A percentile compares a stretch with the other conserved stretches of the same genome.
Conservation (phyloP, 2,113 vertebrate genomes). For the Noctilio leporinus region DNA sequence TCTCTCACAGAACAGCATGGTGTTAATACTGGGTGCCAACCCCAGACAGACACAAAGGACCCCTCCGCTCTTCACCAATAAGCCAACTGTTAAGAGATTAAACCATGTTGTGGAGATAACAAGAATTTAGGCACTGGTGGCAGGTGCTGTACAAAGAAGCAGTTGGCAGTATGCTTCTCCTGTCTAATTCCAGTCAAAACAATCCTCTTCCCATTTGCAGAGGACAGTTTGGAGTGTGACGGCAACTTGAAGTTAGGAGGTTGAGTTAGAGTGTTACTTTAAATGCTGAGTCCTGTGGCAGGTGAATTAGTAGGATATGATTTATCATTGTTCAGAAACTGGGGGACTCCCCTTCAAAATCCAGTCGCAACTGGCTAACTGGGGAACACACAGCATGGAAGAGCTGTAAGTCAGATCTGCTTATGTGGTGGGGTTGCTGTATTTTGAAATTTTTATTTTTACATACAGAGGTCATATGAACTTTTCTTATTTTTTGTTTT, state of each 20-base stretch:
- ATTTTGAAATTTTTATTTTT: background rate
- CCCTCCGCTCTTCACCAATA: slow-evolving; percentile 62
- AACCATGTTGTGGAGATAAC: slow-evolving; percentile 72
- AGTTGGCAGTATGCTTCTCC: slow-evolving; percentile 65
- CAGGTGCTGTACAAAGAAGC: slow-evolving; percentile 73
- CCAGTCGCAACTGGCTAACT: slow-evolving; percentile 9
- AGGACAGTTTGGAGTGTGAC: slow-evolving; percentile 41
- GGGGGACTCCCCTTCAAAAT: slow-evolving; percentile 28
- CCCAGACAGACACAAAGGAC: slow-evolving; percentile 71
- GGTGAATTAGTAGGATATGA: slow-evolving; percentile 64
- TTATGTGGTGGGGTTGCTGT: background rate
- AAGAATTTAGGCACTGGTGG: slow-evolving; percentile 71
- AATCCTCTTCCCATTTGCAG: slow-evolving; percentile 70
- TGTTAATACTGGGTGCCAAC: slow-evolving; percentile 63
- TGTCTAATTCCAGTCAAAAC: slow-evolving; percentile 75
- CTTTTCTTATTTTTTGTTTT: background rate
- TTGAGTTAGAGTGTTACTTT: slow-evolving; percentile 60
- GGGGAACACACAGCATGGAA: background rate
- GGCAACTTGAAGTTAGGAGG: slow-evolving; percentile 64
- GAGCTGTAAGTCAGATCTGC: slow-evolving; percentile 21
- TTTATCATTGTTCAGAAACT: slow-evolving; percentile 55
- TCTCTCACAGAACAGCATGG: slow-evolving; percentile 74
- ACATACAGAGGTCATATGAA: background rate
- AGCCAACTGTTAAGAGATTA: slow-evolving; percentile 74
- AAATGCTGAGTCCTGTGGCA: slow-evolving; percentile 50